Evolutionary conservation across 1,140 invertebrate species (phyloP), one percentile per base, ranked within the genome.

Genomic region (Drosophila aff.): DNA sequence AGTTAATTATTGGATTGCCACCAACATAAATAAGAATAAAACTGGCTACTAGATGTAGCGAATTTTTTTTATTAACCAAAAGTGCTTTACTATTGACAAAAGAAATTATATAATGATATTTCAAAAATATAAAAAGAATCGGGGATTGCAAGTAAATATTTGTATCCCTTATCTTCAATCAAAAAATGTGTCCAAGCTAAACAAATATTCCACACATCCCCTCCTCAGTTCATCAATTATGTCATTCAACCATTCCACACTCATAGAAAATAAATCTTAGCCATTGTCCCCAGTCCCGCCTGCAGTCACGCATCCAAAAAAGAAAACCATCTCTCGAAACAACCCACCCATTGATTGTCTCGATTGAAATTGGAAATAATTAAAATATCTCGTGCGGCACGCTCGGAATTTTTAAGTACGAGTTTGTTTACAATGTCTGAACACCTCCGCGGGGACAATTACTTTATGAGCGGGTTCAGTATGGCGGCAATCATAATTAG

Each of bases 401-500:
- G 59, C 36, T 16, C 36, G 26, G 78, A 75, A 87, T 89, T 66
- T 9, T 61, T 87, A 84, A 87, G 79, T 76, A 63, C 18, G 16
- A 18, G 55, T 74, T 47, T 66, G 59, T 75, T 81, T 66, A 60
- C 63, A 78, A 46, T 65, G 11, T 49, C 4, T 10, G 41, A 49
- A 63, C 50, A 64, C 65, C 63, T 76, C 60, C 10, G 33, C 16
- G 47, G 40, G 43, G 58, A 89, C 85, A 81, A 87, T 87, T 87
- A 87, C 77, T 81, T 84, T 89, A 87, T 89, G 84, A 87, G 65
- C 63, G 13, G 26, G 11, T 33, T 74, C 64, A 84, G 75, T 84
- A 87, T 89, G 84, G 84, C 84, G 66, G 18, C 77, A 73, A 89
- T 87, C 83, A 87, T 89, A 87, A 87, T 87, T 84, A 87, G 77